Base-by-base conservation (phyloP, 1,140 invertebrate species). In the Heliconius nattereri region DNA sequence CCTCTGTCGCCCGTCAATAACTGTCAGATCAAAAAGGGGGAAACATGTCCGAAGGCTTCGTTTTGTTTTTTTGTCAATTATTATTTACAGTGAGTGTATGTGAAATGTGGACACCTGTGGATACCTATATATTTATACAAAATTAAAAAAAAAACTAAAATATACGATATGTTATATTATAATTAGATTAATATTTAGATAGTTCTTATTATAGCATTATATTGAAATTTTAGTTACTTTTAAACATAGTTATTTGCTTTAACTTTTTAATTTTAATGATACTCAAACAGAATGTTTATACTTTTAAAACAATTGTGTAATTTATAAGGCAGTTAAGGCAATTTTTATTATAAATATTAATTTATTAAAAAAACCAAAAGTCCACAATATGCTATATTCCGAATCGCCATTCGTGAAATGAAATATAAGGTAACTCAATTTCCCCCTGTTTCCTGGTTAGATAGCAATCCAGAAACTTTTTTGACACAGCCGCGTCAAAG, bases 341-440 rank as follows among this genome's bases (percentile, higher is more conserved):
- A 3, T 3, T 3, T 45, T 45, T 16, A 5, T 45, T 20, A 20
- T 57, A 8, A 23, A 57, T 9, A 57, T 57, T 57, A 8, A 57
- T 57, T 19, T 57, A 23, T 40, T 26, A 32, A 49, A 29, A 16
- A 54, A 19, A 7, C 13, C 7, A 52, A 57, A 66, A 2, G 11
- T 66, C 11, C 2, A 66, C 23, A 26, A 29, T 66, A 66, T 66
- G 60, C 13, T 23, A n/a, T 66, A 32, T 66, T 66, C 23, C 9
- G 23, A 29, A 40, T 72, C 20, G 75, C 37, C 84, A 83, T 75
- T 80, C 86, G 81, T 85, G 75, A 86, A 88, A 89, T 87, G 81
- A 86, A 89, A 89, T 85, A 85, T 84, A 86, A 86, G 80, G 85
- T 84, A 87, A 86, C 82, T 85, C 85, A 88, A 90, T 91, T 89